These are phyloP conservation scores for Flexamia atlantica DNA, from an alignment of 2,888 invertebrate genomes.

Conservation along the genomic window DNA sequence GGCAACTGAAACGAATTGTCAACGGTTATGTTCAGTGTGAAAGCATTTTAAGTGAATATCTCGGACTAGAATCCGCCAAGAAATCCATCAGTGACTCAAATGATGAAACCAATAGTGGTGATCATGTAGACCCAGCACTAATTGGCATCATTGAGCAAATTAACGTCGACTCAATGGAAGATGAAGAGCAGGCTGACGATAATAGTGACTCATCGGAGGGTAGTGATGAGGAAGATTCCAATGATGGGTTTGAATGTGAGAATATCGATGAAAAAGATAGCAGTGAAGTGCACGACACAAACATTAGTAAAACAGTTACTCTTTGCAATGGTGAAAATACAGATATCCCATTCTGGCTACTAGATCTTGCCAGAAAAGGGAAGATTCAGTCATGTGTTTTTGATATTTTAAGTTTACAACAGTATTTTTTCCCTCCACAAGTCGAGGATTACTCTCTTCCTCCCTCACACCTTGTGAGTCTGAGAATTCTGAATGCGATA, in stretches of 20 bases:
- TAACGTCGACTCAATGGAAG: slow-evolving; percentile 1
- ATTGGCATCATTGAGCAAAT: slow-evolving; percentile 17
- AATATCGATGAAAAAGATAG: background rate
- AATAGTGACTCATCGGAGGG: slow-evolving; percentile 62
- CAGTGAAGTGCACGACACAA: slow-evolving; percentile 30
- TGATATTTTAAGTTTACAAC: slow-evolving; percentile 81
- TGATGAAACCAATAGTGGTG: slow-evolving; percentile 47
- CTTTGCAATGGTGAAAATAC: slow-evolving; percentile 12
- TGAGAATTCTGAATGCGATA: slow-evolving; percentile 81
- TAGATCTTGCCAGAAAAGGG: slow-evolving; percentile 79
- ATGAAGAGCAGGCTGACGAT: slow-evolving; percentile 20
- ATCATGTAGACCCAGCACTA: slow-evolving; percentile 62
- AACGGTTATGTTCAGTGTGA: slow-evolving; percentile 78
- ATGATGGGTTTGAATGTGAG: slow-evolving; percentile 68
- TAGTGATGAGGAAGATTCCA: slow-evolving; percentile 69
- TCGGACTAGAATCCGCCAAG: background rate
- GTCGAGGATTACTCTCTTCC: slow-evolving; percentile 82
- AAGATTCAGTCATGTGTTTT: slow-evolving; percentile 82
- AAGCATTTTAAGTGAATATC: slow-evolving; percentile 63
- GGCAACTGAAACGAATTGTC: slow-evolving; percentile 80
- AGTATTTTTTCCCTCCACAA: slow-evolving; percentile 83
- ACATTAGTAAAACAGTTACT: background rate
- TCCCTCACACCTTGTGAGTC: slow-evolving; percentile 79
- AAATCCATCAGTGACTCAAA: slow-evolving; percentile 60
- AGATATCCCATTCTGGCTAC: slow-evolving; percentile 81